phyloP scores from a whole-genome alignment of 2,113 vertebrate species.

The Oreochromis aureus region DNA sequence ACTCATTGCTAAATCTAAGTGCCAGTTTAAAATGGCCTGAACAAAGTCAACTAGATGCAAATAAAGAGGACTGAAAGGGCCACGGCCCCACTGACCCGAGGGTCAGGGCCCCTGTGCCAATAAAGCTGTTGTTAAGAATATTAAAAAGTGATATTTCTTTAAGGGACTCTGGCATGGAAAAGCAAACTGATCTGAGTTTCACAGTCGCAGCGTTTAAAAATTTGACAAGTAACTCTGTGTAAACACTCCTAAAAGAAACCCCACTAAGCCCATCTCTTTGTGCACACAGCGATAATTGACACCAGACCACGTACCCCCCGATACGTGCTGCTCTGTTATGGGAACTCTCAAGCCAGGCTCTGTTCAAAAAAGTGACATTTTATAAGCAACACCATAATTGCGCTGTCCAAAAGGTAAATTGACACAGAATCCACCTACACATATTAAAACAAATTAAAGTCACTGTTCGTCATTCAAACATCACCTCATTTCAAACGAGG shows the following conservation, averaged over 20 bases:
- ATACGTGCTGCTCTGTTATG: neutral
- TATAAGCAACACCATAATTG: neutral
- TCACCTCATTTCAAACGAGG: neutral
- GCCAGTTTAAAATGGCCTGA: neutral
- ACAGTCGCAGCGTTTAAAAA: neutral
- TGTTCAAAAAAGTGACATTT: rapidly evolving
- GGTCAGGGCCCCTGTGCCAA: neutral
- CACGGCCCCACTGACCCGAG: neutral
- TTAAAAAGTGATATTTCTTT: neutral
- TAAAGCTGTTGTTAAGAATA: neutral
- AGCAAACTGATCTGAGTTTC: neutral
- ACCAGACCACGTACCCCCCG: neutral
- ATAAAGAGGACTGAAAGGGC: neutral
- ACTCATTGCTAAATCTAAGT: neutral
- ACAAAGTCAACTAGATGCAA: neutral
- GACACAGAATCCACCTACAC: neutral
- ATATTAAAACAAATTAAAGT: neutral
- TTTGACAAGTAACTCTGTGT: neutral
- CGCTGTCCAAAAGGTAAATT: neutral
- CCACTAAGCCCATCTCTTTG: neutral
- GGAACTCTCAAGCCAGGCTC: neutral
- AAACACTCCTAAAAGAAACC: neutral
- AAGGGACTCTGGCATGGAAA: neutral
- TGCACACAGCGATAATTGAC: neutral
- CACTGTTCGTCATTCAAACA: neutral